These are phyloP conservation scores for Achlya flavicornis DNA, from an alignment of 2,888 invertebrate species.

Conservation along the genomic window DNA sequence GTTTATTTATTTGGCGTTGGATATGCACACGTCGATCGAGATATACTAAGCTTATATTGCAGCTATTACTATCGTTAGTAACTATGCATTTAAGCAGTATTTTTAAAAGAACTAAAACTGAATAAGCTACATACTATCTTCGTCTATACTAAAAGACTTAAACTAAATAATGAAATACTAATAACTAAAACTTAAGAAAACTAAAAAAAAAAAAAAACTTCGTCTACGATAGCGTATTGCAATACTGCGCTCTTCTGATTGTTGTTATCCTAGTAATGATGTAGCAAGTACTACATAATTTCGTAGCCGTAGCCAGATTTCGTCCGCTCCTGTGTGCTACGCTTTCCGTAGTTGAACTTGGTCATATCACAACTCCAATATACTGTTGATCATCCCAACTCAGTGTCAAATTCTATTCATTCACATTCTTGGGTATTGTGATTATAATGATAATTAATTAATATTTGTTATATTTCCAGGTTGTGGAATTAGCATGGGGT, in stretches of 20 bases:
- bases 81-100: background rate
- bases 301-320: slow-evolving; percentile 12
- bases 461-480: too few relatives aligned
- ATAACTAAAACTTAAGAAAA: too few relatives aligned
- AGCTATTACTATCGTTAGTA: slow-evolving; percentile 13
- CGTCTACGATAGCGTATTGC: background rate
- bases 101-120: too few relatives aligned
- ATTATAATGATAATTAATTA: too few relatives aligned
- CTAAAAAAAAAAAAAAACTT: too few relatives aligned
- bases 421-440: too few relatives aligned
- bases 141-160: too few relatives aligned
- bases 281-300: slow-evolving; percentile 11
- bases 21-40: slow-evolving; percentile 28
- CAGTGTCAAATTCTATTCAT: background rate
- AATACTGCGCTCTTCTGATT: background rate
- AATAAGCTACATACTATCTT: too few relatives aligned
- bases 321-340: background rate
- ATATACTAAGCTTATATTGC: slow-evolving; percentile 20
- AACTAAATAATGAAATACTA: too few relatives aligned
- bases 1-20: slow-evolving; percentile 26
- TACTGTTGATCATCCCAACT: background rate
- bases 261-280: background rate
- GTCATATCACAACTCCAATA: background rate
- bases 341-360: background rate
- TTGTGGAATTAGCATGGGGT: too few relatives aligned